A percentile compares a stretch with the other conserved stretches of the same genome.
Conservation (phyloP, 35 echinoderm and acorn worm genomes). For the Amphiura filiformis region DNA sequence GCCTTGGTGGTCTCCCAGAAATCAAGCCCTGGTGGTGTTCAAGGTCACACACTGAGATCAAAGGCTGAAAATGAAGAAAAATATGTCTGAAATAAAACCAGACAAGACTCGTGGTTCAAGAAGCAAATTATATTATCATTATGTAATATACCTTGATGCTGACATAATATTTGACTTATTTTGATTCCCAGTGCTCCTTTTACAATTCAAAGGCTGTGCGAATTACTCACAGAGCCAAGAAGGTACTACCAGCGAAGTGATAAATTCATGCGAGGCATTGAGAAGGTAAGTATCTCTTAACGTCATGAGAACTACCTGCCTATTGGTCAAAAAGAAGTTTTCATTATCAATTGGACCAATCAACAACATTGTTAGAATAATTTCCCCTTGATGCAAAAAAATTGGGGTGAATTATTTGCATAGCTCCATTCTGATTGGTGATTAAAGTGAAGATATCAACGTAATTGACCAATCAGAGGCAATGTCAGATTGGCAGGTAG, state of each 20-base stretch:
- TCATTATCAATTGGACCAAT: too few species aligned
- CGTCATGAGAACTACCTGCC: too few species aligned
- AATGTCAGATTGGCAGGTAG: too few species aligned
- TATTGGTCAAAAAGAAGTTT: too few species aligned
- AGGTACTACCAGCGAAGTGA: slow-evolving; percentile 92
- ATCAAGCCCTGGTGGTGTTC: too few species aligned
- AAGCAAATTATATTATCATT: too few species aligned
- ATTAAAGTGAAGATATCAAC: background rate
- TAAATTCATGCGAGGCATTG: slow-evolving; percentile 97
- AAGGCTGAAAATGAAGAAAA: too few species aligned
- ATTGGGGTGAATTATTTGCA: background rate
- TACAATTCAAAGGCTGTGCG: slow-evolving; percentile 96
- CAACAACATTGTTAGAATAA: background rate
- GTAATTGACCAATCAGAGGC: background rate
- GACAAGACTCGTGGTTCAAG: too few species aligned
- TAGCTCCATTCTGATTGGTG: background rate
- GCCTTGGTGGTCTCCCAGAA: too few species aligned
- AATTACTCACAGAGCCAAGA: slow-evolving; percentile 80
- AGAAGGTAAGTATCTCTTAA: slow-evolving; percentile 68
- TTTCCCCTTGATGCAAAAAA: background rate
- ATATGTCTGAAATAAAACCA: too few species aligned
- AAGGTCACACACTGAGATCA: too few species aligned
- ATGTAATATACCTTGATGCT: too few species aligned
- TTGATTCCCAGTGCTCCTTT: slow-evolving; percentile 82
- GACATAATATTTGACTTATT: background rate